Evolutionary conservation across 2,888 invertebrate genomes (phyloP).

Genomic region (Nemotelus nigrinus): DNA sequence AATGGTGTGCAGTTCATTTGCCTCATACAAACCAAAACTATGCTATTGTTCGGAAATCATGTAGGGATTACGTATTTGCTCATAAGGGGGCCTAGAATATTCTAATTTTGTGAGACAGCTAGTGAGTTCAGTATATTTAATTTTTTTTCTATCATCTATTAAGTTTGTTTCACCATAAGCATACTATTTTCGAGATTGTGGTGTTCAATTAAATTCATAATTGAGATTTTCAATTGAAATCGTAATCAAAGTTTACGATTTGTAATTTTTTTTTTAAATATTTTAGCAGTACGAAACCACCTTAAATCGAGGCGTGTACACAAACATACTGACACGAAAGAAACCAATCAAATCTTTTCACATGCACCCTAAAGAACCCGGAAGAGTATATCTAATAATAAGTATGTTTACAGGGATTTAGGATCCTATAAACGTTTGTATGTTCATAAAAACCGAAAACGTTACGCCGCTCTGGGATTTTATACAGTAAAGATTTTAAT

Average conservation of each 20-base stretch:
- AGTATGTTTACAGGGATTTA: conserved; percentile 36
- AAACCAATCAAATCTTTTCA: conserved; percentile 25
- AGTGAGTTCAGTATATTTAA: neutral
- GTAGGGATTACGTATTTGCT: too few species aligned
- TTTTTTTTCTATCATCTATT: neutral
- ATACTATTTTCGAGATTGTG: neutral
- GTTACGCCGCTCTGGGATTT: neutral
- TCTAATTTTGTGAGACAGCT: neutral
- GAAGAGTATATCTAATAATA: conserved; percentile 27
- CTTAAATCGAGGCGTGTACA: conserved; percentile 4
- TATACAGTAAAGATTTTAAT: conserved; percentile 39
- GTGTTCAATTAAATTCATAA: neutral
- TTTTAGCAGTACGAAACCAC: neutral
- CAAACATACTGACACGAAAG: neutral
- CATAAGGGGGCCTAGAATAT: neutral
- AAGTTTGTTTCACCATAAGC: neutral
- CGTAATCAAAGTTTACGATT: neutral
- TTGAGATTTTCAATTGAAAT: neutral
- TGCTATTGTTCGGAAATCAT: too few species aligned
- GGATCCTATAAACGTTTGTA: conserved; percentile 27
- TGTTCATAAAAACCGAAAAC: conserved; percentile 25
- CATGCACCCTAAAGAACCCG: conserved; percentile 3
- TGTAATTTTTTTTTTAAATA: neutral
- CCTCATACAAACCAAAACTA: neutral
- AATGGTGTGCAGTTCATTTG: neutral